A percentile compares a stretch with the other conserved stretches of the same genome.
These are phyloP conservation scores for Diplodus puntazzo DNA, from an alignment of 2,797 vertebrate species.

Conservation along the genomic window DNA sequence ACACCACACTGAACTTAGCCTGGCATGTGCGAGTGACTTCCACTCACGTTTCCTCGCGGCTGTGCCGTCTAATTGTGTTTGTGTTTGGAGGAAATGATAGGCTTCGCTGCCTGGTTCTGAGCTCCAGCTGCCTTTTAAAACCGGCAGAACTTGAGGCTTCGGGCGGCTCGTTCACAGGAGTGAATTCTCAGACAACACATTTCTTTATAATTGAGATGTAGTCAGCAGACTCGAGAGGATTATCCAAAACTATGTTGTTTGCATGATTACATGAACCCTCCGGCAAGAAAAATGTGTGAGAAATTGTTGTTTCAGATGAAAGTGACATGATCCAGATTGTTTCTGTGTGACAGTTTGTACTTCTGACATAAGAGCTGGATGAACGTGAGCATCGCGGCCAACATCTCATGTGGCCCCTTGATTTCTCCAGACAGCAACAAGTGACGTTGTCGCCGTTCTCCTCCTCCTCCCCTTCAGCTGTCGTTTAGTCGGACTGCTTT, in stretches of 20 bases:
- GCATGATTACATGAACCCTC: background rate
- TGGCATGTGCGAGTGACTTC: slow-evolving; percentile 15
- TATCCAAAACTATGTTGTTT: background rate
- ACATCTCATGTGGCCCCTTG: slow-evolving; percentile 48
- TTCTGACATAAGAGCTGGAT: slow-evolving; percentile 17
- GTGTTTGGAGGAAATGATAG: slow-evolving; percentile 67
- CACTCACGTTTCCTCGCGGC: slow-evolving; percentile 35
- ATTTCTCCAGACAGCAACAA: slow-evolving; percentile 51
- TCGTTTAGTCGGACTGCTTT: slow-evolving; percentile 25
- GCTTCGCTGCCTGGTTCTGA: slow-evolving; percentile 32
- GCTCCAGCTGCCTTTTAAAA: slow-evolving; percentile 44
- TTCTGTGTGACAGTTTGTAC: slow-evolving; percentile 8
- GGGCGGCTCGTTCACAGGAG: background rate
- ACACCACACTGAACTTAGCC: background rate
- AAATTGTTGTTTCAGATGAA: slow-evolving; percentile 23
- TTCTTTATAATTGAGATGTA: slow-evolving; percentile 37
- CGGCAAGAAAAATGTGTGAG: background rate
- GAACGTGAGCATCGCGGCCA: slow-evolving; percentile 22
- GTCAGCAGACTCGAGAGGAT: background rate
- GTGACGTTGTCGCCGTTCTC: slow-evolving; percentile 19
- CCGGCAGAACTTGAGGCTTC: slow-evolving; percentile 23
- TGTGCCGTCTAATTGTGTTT: slow-evolving; percentile 44
- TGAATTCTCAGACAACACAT: slow-evolving; percentile 22
- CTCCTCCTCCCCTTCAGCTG: slow-evolving; percentile 40
- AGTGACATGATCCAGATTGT: slow-evolving; percentile 19